These are phyloP conservation scores for Chelidonichthys spinosus DNA, from an alignment of 2,797 vertebrate species.

Conservation along the genomic window DNA sequence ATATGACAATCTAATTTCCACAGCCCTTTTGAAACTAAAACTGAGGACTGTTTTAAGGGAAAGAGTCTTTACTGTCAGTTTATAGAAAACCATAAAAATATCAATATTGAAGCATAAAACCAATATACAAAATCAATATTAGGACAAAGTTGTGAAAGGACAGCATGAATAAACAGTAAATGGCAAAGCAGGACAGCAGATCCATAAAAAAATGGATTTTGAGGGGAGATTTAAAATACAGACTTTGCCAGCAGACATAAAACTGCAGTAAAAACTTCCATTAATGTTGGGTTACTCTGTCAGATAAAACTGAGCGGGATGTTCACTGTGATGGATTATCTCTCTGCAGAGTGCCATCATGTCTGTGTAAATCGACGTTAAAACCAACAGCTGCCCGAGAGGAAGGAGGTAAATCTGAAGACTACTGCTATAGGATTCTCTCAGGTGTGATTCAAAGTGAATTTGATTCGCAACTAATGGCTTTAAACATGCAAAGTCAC, in stretches of 20 bases:
- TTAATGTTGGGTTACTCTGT: not conserved
- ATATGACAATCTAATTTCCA: not conserved
- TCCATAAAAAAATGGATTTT: constrained; percentile 24
- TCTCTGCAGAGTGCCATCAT: not conserved
- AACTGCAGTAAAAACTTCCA: not conserved
- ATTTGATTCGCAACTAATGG: too few relatives aligned
- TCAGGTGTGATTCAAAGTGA: too few relatives aligned
- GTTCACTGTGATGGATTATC: not conserved
- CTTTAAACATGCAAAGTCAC: too few relatives aligned
- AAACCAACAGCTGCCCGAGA: too few relatives aligned
- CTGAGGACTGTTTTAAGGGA: not conserved
- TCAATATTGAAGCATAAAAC: not conserved
- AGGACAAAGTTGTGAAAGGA: not conserved
- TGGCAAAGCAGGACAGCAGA: not conserved
- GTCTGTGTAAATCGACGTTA: too few relatives aligned
- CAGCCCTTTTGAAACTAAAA: too few relatives aligned
- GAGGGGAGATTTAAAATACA: constrained; percentile 14
- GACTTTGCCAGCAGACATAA: not conserved
- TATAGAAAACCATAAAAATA: not conserved
- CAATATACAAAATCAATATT: not conserved
- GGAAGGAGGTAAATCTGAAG: too few relatives aligned
- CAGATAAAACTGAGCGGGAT: not conserved
- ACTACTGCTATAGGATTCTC: too few relatives aligned
- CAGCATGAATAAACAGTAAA: not conserved
- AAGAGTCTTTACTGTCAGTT: not conserved